Base-by-base conservation (phyloP, 2,797 vertebrate genomes). In the Micrastur ruficollis region DNA sequence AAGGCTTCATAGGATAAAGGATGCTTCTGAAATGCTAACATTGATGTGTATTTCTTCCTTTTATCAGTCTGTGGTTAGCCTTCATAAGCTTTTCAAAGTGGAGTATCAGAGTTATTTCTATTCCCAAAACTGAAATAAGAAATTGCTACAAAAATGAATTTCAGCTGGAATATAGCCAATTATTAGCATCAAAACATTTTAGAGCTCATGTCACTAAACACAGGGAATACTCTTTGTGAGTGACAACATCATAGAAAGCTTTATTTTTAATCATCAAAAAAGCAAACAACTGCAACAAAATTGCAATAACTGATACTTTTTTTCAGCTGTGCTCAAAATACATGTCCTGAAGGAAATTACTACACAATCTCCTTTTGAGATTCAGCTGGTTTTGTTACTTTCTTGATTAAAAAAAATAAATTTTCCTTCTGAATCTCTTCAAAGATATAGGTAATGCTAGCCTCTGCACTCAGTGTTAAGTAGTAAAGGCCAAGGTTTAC, bases 271-370 rank as follows among this genome's bases (percentile, higher is more conserved):
- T 81, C 46, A 85, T 68, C 58, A 71, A 34, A 83, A 96, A 91
- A 90, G 86, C 68, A 93, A 97, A 97, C 53, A 81, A 90, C 80
- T 40, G 65, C 78, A 94, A 96, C 47, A 93, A 95, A 95, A 96
- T 83, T 93, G 68, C 72, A 86, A 59, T 55, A 93, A 23, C 19
- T 82, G 74, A 70, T 32, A 71, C 21, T 61, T 85, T 74, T 92
- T 96, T 97, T 95, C 65, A 91, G 46, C 66, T 95, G 81, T 83
- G 53, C 56, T 93, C 44, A 96, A 97, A 96, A 94, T 85, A 94
- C 53, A 58, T 72, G 61, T 78, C 79, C 83, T 86, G 70, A 91
- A 91, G 76, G 62, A 89, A 90, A 95, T 46, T 66, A 87, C 80
- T 87, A 66, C 76, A 94, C 56, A 74, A 40, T 81, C 68, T 65